Conservation (phyloP, 2,888 invertebrate genomes). For the Drosophila anceps region DNA sequence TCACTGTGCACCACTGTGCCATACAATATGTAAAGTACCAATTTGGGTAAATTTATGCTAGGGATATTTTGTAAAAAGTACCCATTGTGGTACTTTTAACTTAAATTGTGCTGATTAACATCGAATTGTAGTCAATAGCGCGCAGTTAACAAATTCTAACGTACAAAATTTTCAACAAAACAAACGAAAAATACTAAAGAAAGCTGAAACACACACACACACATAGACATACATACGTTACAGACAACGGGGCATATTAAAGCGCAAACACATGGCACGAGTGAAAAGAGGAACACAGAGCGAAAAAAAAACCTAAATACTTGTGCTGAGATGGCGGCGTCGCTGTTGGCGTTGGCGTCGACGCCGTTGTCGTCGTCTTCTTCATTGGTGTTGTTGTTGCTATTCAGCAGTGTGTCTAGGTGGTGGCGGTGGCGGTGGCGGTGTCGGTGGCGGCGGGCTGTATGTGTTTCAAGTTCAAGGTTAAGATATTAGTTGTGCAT, state of each 20-base stretch:
- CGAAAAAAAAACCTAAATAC: constrained; percentile 28
- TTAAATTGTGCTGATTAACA: background rate
- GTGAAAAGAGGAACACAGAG: constrained; percentile 40
- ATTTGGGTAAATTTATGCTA: background rate
- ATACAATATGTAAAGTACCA: background rate
- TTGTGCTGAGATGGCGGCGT: constrained; percentile 33
- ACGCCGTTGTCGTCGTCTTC: constrained; percentile 28
- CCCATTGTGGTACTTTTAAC: background rate
- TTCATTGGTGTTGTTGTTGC: constrained; percentile 28
- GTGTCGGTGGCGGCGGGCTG: constrained; percentile 43
- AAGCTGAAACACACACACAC: constrained; percentile 13
- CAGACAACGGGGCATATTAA: constrained; percentile 35
- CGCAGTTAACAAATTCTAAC: constrained; percentile 39
- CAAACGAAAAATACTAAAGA: constrained; percentile 14
- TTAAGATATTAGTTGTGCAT: constrained; percentile 84
- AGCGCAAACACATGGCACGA: constrained; percentile 54
- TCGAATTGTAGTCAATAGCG: constrained; percentile 24
- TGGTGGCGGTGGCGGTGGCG: constrained; percentile 44
- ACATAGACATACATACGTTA: background rate
- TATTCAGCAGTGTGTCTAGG: constrained; percentile 71
- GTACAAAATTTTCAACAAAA: constrained; percentile 5
- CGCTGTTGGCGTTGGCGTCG: constrained; percentile 38
- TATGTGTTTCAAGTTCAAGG: constrained; percentile 85
- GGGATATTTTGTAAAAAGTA: background rate
- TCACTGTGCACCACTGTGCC: background rate